Evolutionary conservation across 2,113 vertebrate genomes (phyloP).

Genomic region (Boulengerochromis microlepis): DNA sequence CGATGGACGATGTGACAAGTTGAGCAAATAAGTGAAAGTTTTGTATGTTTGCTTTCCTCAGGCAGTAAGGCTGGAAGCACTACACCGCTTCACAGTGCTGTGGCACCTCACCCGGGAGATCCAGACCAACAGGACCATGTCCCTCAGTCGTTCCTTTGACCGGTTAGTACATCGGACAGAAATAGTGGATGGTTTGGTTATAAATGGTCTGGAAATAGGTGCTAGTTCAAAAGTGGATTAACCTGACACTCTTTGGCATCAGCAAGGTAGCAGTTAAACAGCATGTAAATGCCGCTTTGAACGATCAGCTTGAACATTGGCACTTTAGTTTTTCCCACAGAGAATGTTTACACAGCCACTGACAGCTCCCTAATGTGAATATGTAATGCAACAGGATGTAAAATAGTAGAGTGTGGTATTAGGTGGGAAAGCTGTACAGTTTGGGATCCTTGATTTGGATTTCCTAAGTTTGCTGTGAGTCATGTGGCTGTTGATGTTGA

Average conservation of each 20-base stretch:
- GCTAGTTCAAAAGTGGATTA: background rate
- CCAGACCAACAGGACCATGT: constrained; percentile 82
- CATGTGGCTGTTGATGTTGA: background rate
- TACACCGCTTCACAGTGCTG: constrained; percentile 90
- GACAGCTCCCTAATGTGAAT: background rate
- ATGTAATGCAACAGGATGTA: background rate
- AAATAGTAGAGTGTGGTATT: background rate
- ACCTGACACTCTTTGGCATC: background rate
- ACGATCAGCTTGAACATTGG: background rate
- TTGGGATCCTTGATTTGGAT: background rate
- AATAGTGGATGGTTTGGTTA: background rate
- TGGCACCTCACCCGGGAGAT: constrained; percentile 97
- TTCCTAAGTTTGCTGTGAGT: background rate
- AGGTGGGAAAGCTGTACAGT: background rate
- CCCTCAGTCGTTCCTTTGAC: constrained; percentile 90
- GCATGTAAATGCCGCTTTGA: background rate
- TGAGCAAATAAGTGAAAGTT: background rate
- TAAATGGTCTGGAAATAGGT: background rate
- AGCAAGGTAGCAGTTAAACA: background rate
- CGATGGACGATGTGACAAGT: background rate
- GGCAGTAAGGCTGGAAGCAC: constrained; percentile 85
- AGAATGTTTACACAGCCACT: background rate
- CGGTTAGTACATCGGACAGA: constrained; percentile 67
- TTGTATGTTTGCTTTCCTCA: constrained; percentile 42
- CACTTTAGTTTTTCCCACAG: background rate